Evolutionary conservation across 2,797 vertebrate genomes (phyloP), one percentile per base, ranked within the genome.

Genomic region (Bufotes viridis): DNA sequence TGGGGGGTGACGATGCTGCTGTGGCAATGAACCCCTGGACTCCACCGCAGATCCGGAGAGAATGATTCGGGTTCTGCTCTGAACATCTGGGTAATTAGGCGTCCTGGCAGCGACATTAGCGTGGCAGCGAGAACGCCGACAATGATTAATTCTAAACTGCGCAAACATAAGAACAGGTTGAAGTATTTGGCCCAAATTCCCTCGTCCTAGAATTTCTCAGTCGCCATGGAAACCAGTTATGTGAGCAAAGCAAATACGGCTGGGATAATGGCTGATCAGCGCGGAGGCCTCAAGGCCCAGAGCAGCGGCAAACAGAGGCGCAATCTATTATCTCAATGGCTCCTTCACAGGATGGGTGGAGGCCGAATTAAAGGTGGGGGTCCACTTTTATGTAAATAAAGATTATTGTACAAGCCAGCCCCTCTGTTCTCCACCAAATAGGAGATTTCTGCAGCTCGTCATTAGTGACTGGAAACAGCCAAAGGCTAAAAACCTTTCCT

Each of bases 141-240:
- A 69, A 86, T 86, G 74, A 86, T 86, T 86, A 55, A 79, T 86
- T 78, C 42, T 51, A 55, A 78, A 24, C 85, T 58, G 60, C 63
- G 20, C 84, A 80, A 70, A 80, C 85, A 79, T 12, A 42, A 26
- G 63, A 80, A 78, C 84, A 80, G 61, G 85, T 67, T 67, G 76
- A 58, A 86, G 42, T 70, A 80, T 72, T 57, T 55, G 78, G 76
- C 63, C 61, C 60, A 76, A 51, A 82, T 49, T 69, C 61, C 49
- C 49, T 57, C 22, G 24, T 55, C 65, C 82, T 72, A 72, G 69
- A 84, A 42, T 60, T 84, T 58, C 67, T 83, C 67, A 22, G 69
- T 69, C 69, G 15, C 78, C 63, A 86, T 86, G 76, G 78, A 79
- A 86, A 86, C 85, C 85, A 86, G 85, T 57, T 60, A 81, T 80